Evolutionary conservation across 2,797 vertebrate genomes (phyloP).

Genomic region (Mormyrops boulengeri): DNA sequence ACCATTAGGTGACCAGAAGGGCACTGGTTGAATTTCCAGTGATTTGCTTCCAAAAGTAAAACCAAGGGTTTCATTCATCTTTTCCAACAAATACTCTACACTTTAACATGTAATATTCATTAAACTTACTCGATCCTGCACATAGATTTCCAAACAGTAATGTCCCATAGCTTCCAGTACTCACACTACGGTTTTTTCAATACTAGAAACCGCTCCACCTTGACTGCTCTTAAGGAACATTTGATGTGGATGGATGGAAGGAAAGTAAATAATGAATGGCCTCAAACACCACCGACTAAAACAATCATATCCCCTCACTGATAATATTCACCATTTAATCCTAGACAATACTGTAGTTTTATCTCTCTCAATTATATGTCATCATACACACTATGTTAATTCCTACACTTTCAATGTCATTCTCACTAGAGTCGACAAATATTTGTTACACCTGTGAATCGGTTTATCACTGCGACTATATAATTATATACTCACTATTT

Average conservation of each 20-base stretch:
- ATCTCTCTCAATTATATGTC: neutral
- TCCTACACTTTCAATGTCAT: neutral
- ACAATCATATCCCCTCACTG: neutral
- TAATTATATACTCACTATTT: slow-evolving; percentile 28
- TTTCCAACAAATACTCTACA: neutral
- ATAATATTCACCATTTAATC: neutral
- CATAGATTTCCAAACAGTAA: neutral
- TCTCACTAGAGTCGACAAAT: neutral
- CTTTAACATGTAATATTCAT: neutral
- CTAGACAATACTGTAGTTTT: neutral
- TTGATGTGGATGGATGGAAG: neutral
- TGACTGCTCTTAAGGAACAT: neutral
- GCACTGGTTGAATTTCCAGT: neutral
- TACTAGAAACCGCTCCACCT: neutral
- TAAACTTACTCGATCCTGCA: neutral
- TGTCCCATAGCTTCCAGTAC: neutral
- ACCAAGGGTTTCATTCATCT: neutral
- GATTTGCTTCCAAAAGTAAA: neutral
- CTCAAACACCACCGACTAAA: neutral
- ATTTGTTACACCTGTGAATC: neutral
- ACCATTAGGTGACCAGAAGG: neutral
- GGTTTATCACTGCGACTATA: neutral
- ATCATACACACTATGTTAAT: neutral
- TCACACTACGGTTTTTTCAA: neutral
- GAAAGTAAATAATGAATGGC: neutral